A percentile compares a stretch with the other conserved stretches of the same genome.
These are phyloP conservation scores for Melopsittacus undulatus DNA, from an alignment of 2,797 vertebrate genomes.

Conservation along the genomic window DNA sequence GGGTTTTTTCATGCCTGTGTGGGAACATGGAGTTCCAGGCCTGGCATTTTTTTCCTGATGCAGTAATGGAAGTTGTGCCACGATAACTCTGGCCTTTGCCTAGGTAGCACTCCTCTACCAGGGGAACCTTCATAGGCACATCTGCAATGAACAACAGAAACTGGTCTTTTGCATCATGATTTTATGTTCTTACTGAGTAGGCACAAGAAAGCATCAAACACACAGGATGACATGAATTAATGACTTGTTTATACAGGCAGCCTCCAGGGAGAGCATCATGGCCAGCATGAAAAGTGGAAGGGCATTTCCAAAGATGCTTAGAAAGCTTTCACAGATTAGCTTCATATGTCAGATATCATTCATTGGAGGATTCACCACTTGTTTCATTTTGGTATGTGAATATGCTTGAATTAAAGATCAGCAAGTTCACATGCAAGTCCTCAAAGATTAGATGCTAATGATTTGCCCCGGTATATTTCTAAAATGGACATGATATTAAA, in stretches of 20 bases:
- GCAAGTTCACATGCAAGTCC: background rate
- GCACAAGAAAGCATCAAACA: background rate
- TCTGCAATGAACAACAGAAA: background rate
- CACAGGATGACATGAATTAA: background rate
- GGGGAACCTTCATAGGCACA: background rate
- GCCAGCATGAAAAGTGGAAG: background rate
- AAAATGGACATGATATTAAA: background rate
- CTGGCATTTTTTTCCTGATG: constrained; percentile 91
- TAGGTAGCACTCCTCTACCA: constrained; percentile 85
- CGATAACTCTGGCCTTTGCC: constrained; percentile 84
- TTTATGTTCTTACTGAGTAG: background rate
- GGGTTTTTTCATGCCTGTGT: constrained; percentile 84
- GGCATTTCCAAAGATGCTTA: background rate
- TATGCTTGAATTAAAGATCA: background rate
- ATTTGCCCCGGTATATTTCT: background rate
- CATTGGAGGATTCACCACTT: background rate
- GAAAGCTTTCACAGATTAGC: background rate
- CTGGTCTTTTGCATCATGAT: background rate
- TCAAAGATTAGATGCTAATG: background rate
- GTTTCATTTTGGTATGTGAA: background rate
- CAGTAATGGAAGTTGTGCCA: constrained; percentile 84
- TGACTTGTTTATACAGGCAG: background rate
- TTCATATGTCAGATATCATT: background rate
- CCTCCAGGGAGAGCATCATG: background rate
- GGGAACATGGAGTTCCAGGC: constrained; percentile 87